Base-by-base conservation (phyloP, 2,888 invertebrate genomes). In the Drosophila flavopinicola region DNA sequence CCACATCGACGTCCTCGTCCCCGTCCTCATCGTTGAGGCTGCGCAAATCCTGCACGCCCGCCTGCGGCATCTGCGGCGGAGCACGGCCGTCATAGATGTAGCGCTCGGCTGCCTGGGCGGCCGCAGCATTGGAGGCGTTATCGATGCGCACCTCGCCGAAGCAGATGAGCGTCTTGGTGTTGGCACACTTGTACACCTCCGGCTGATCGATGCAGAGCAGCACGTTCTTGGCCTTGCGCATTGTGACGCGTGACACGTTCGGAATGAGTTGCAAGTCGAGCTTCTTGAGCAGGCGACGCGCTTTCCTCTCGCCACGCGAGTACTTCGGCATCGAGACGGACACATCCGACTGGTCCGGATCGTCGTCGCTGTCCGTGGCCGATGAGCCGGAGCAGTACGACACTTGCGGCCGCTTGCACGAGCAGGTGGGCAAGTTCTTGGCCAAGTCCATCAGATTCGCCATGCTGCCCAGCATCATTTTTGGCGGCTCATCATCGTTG, bases 251-350 rank as follows among this genome's bases (percentile, higher is more conserved):
- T 0, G 32, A 11, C n/a, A 83, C 84, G 15, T 78, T 51, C 2
- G 49, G 39, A 0, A 83, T 1, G 6, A 32, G 76, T 56, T 70
- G 63, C 10, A 85, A 35, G 17, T 76, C 74, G 4, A 76, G 60
- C 24, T 83, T 85, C 53, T 56, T 47, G 2, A 83, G 51, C 1
- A 86, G 20, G 7, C 80, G 71, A 3, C 83, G 83, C 0, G 86
- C 86, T 53, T 80, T 83, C 51, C 70, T 85, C 45, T 83, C 83
- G 44, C 66, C 76, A 6, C 83, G 83, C 0, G 86, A 68, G 10
- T 15, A 45, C 20, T 44, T 78, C 0, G 49, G 24, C 7, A 23
- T 13, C 9, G 9, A 3, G 0, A 15, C 10, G 3, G 6, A 15
- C 39, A 2, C 49, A 13, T 41, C 23, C n/a, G 2, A 4, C 2